These are phyloP conservation scores for Pharmacophagus antenor DNA, from an alignment of 2,888 invertebrate genomes.

Conservation along the genomic window DNA sequence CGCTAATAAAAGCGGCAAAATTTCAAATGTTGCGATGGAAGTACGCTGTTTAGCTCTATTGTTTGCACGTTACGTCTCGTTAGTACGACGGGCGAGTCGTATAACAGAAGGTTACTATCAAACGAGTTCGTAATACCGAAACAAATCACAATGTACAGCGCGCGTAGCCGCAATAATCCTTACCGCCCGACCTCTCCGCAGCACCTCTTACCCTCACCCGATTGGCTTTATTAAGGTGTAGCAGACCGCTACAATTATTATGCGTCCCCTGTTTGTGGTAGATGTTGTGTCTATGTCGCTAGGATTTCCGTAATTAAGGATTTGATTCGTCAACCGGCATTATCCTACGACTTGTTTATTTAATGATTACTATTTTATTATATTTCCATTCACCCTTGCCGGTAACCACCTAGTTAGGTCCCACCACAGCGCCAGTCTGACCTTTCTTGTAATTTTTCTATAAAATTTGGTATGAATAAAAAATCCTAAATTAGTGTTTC, in stretches of 20 bases:
- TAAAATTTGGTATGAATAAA: too few species aligned
- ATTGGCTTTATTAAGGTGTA: constrained; percentile 81
- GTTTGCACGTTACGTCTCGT: constrained; percentile 51
- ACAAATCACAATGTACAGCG: constrained; percentile 81
- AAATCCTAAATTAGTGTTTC: neutral
- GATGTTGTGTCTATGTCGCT: constrained; percentile 72
- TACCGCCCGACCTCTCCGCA: constrained; percentile 47
- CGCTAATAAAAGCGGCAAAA: constrained; percentile 45
- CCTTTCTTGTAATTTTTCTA: too few species aligned
- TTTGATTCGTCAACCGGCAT: constrained; percentile 61
- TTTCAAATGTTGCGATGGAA: constrained; percentile 38
- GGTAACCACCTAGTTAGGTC: neutral
- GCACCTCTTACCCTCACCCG: constrained; percentile 55
- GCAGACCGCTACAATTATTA: constrained; percentile 81
- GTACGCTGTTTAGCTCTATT: constrained; percentile 51
- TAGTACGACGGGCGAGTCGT: constrained; percentile 49
- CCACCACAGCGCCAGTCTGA: too few species aligned
- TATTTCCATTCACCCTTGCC: neutral
- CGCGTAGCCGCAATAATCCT: constrained; percentile 69
- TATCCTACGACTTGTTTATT: constrained; percentile 5
- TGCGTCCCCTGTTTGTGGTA: constrained; percentile 79
- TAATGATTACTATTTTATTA: too few species aligned
- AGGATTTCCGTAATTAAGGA: constrained; percentile 77
- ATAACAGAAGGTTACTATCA: constrained; percentile 57
- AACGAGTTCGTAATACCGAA: constrained; percentile 75